phyloP scores from a whole-genome alignment of 2,113 vertebrate genomes.

The Girardinichthys multiradiatus region DNA sequence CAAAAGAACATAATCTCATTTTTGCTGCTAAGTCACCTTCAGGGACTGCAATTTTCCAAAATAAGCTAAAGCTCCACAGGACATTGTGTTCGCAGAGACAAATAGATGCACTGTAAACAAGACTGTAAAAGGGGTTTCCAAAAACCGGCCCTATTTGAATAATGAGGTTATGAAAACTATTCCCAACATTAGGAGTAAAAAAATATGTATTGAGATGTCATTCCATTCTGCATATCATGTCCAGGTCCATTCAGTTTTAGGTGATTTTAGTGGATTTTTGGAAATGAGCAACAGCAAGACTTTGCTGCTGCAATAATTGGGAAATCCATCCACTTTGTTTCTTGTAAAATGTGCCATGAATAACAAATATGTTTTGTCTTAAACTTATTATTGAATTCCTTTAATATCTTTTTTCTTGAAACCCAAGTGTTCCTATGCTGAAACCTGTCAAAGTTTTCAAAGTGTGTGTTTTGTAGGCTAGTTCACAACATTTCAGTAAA shows the following conservation, averaged over 20 bases:
- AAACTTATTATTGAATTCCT: background rate
- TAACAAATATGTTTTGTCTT: background rate
- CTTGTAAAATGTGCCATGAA: constrained; percentile 3
- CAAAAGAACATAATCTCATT: constrained; percentile 81
- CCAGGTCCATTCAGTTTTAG: constrained; percentile 13
- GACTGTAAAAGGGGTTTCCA: constrained; percentile 43
- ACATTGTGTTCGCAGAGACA: constrained; percentile 65
- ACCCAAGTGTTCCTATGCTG: background rate
- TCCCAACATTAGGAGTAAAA: constrained; percentile 1
- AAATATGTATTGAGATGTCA: constrained; percentile 19
- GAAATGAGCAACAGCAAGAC: constrained; percentile 12
- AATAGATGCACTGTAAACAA: constrained; percentile 70
- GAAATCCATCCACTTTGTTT: background rate
- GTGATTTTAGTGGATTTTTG: constrained; percentile 8
- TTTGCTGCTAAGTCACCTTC: constrained; percentile 82
- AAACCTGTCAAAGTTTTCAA: background rate
- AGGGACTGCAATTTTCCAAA: constrained; percentile 75
- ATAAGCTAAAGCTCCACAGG: constrained; percentile 70
- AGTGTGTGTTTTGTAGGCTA: too few species aligned
- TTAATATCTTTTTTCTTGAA: background rate
- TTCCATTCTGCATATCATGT: constrained; percentile 17
- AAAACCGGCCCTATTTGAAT: constrained; percentile 62
- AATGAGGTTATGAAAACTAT: constrained; percentile 40
- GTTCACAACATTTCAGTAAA: too few species aligned
- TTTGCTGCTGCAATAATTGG: background rate